These are phyloP conservation scores for Procambarus virginalis DNA, from an alignment of 1,140 invertebrate genomes.

Conservation along the genomic window DNA sequence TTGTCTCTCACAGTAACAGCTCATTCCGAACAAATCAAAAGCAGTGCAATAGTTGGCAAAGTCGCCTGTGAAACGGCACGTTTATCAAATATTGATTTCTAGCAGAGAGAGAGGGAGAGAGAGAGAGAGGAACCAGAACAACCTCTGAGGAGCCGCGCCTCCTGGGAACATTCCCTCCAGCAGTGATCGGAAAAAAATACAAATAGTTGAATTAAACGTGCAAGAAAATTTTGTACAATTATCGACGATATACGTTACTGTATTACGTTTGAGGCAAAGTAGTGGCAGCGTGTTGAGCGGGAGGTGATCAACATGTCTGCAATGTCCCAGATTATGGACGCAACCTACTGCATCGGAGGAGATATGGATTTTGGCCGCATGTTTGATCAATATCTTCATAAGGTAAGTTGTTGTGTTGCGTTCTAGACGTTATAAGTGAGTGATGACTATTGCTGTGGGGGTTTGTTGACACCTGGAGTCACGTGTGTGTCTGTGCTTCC, in stretches of 20 bases:
- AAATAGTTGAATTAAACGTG: background rate
- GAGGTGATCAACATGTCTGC: slow-evolving; percentile 36
- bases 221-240: background rate
- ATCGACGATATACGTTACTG: slow-evolving; percentile 4
- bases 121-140: background rate
- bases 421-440: too few species aligned
- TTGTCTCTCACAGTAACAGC: slow-evolving; percentile 7
- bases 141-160: background rate
- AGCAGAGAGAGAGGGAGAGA: slow-evolving; percentile 20
- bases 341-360: slow-evolving; percentile 59
- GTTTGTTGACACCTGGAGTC: too few species aligned
- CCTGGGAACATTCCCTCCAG: slow-evolving; percentile 1
- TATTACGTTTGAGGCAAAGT: slow-evolving; percentile 3
- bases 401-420: slow-evolving; percentile 21
- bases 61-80: slow-evolving; percentile 39
- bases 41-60: slow-evolving; percentile 40
- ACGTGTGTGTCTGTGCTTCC: too few species aligned
- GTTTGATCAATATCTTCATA: slow-evolving; percentile 64
- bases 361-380: slow-evolving; percentile 63
- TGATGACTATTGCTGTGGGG: too few species aligned
- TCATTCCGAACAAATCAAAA: slow-evolving; percentile 34
- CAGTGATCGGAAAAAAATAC: slow-evolving; percentile 38
- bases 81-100: slow-evolving; percentile 51
- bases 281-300: background rate
- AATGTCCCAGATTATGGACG: slow-evolving; percentile 65